Percentiles rank a stretch among this genome's conserved stretches.
phyloP scores from a whole-genome alignment of 2,113 vertebrate species.

The Thunnus thynnus region DNA sequence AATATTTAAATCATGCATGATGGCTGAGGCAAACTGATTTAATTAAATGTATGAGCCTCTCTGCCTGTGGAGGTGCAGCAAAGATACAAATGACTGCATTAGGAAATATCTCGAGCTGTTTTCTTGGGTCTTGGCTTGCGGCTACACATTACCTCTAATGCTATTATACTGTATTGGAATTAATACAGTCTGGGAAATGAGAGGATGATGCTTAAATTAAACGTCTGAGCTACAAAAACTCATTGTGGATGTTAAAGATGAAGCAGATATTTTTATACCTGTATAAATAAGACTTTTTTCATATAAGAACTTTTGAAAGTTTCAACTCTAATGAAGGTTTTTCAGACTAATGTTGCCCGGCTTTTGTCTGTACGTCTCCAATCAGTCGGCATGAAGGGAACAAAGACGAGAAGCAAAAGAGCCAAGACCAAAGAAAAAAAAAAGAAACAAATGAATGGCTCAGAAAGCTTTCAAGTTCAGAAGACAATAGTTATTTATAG shows the following conservation, averaged over 20 bases:
- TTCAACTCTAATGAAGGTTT: slow-evolving; percentile 27
- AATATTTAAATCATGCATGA: slow-evolving; percentile 63
- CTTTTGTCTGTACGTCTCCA: slow-evolving; percentile 27
- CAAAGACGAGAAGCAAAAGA: slow-evolving; percentile 35
- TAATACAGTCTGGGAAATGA: slow-evolving; percentile 24
- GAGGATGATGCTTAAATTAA: background rate
- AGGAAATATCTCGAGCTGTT: slow-evolving; percentile 19
- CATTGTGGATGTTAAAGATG: slow-evolving; percentile 5
- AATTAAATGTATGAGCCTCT: slow-evolving; percentile 49
- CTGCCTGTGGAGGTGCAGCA: slow-evolving; percentile 39
- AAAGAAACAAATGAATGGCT: slow-evolving; percentile 31
- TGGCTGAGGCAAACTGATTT: slow-evolving; percentile 39
- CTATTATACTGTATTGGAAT: slow-evolving; percentile 30
- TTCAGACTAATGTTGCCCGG: slow-evolving; percentile 14
- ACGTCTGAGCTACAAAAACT: slow-evolving; percentile 14
- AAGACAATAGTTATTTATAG: slow-evolving; percentile 50
- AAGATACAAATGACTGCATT: slow-evolving; percentile 45
- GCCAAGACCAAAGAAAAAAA: slow-evolving; percentile 27
- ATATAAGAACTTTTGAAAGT: slow-evolving; percentile 16
- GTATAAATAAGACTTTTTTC: background rate
- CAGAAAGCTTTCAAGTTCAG: slow-evolving; percentile 65
- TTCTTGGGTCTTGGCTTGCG: slow-evolving; percentile 15
- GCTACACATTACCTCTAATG: slow-evolving; percentile 36
- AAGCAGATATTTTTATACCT: slow-evolving; percentile 36
- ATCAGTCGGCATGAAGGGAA: slow-evolving; percentile 58